phyloP scores from a whole-genome alignment of 2,797 vertebrate genomes.

The Mycteria americana region DNA sequence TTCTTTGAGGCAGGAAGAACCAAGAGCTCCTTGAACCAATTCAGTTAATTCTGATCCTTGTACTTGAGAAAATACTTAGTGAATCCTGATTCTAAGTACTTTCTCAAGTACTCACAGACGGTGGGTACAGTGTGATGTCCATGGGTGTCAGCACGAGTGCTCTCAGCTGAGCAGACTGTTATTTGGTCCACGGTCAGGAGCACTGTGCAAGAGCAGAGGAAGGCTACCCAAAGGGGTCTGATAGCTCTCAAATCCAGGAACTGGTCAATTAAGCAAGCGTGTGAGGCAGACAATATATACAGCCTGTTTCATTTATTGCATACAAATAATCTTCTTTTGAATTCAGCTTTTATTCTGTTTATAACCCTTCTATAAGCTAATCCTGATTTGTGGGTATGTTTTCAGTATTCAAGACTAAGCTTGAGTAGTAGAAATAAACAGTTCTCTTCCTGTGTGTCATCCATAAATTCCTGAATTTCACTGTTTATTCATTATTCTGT shows the following conservation, averaged over 20 bases:
- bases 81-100: background rate
- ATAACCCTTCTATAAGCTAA: background rate
- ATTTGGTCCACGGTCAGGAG: background rate
- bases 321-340: background rate
- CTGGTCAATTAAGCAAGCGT: background rate
- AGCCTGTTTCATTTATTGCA: background rate
- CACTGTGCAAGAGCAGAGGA: background rate
- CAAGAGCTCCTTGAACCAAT: background rate
- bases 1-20: background rate
- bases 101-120: background rate
- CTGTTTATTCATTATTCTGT: slow-evolving; percentile 10
- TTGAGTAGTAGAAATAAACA: background rate
- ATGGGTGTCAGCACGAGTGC: background rate
- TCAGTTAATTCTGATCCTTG: background rate
- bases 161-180: background rate
- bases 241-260: background rate
- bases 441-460: background rate
- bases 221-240: background rate
- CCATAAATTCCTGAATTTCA: slow-evolving; percentile 10
- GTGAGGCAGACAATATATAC: background rate
- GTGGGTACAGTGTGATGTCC: background rate
- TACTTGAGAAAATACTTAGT: background rate
- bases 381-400: background rate
- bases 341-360: background rate
- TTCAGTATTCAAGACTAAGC: slow-evolving; percentile 1